Base-by-base conservation (phyloP, 1,140 invertebrate genomes). In the Paracyclopina nana region DNA sequence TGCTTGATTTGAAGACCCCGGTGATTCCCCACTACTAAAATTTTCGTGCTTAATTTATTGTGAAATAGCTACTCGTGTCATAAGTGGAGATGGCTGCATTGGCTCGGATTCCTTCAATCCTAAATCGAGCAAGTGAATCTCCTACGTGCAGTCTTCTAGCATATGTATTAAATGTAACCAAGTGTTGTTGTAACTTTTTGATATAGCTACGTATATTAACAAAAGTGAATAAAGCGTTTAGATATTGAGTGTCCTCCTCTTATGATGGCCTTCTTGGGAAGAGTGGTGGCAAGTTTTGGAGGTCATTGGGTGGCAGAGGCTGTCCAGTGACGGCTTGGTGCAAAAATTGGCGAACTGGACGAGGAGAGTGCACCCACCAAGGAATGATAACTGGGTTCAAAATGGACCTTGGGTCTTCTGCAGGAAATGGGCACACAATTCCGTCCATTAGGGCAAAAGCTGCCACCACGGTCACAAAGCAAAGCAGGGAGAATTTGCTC, bases 381-480 rank as follows among this genome's bases (percentile, higher is more conserved):
- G 34, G 34, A 8, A 38, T 38, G n/a, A 38, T 20, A 8, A 38
- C 14, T 3, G 34, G 34, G 20, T 38, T 38, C 5, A 38, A 38
- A 5, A 20, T 20, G 9, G 34, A 3, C 20, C 34, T 38, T 38
- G 34, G 34, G 20, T 38, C 34, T 16, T 38, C 34, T 3, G 34
- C n/a, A 38, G 34, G 34, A 38, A 38, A 38, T 38, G 34, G 34
- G 20, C n/a, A n/a, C 34, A n/a, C n/a, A n/a, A n/a, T n/a, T n/a
- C n/a, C n/a, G n/a, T n/a, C n/a, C n/a, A n/a, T n/a, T n/a, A n/a
- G n/a, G n/a, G 34, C 20, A 20, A n/a, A 38, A 3, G 20, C n/a
- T 16, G 34, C 20, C 34, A 38, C 34, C 34, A 38, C 3, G 14
- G 34, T 38, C n/a, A 38, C 34, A 16, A 38, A 38, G 20, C 34